These are phyloP conservation scores for Urocitellus parryii DNA, from an alignment of 2,113 vertebrate genomes.

Conservation along the genomic window DNA sequence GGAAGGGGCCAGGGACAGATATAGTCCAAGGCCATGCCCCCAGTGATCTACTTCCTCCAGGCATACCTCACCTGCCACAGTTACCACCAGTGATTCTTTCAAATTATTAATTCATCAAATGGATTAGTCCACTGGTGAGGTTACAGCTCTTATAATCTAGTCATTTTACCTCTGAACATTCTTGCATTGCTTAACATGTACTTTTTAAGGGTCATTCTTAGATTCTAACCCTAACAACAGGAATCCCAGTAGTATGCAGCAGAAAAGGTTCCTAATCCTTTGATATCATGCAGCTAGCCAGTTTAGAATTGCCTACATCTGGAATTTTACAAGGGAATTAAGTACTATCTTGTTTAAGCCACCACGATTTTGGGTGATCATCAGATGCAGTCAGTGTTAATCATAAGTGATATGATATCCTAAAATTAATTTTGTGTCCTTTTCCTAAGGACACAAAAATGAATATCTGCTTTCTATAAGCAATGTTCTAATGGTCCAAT, in stretches of 20 bases:
- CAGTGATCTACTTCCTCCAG: no score
- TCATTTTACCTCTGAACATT: no score
- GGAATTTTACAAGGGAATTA: background rate
- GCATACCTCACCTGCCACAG: no score
- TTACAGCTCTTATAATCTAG: no score
- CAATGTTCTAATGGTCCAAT: constrained; percentile 9
- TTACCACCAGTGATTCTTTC: no score
- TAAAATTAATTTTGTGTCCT: background rate
- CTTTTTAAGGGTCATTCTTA: no score
- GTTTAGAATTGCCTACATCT: background rate
- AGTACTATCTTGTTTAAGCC: constrained; percentile 25
- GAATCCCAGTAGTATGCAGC: background rate
- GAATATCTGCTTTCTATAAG: constrained; percentile 20
- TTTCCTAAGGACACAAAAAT: constrained; percentile 29
- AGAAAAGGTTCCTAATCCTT: background rate
- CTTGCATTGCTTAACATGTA: no score
- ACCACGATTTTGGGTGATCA: background rate
- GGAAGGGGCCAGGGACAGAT: no score
- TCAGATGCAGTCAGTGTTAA: background rate
- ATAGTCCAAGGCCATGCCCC: no score
- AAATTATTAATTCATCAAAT: no score
- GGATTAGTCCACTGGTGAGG: no score
- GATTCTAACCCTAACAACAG: no score
- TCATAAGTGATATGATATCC: constrained; percentile 14
- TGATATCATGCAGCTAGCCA: background rate